Base-by-base conservation (phyloP, 1,140 invertebrate genomes). In the Venustaconcha ellipsiformis region DNA sequence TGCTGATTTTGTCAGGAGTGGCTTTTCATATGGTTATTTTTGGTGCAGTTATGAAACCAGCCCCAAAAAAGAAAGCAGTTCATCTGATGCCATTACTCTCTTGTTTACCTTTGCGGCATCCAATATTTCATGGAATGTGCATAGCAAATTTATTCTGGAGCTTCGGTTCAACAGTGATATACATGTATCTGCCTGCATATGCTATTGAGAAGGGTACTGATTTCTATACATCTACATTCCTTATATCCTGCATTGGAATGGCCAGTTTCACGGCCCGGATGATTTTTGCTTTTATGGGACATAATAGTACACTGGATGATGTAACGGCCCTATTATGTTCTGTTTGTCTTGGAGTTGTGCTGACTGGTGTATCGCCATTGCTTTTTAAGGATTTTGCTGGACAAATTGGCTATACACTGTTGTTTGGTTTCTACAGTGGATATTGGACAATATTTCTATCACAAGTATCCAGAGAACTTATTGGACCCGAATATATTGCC, bases 11-110 rank as follows among this genome's bases (percentile, higher is more conserved):
- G 11, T 93, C 95, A 0, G 96, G 96, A 14, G 89, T 96, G 13
- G 96, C 97, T 83, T 90, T 97, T 4, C 96, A 97, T 88, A 93
- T 97, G 82, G 94, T 94, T 37, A 94, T 96, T 0, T 98, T 95
- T 88, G 96, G 96, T 0, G 92, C 94, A n/a, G 14, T 86, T 12
- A 87, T 88, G 86, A 82, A 79, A 30, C 86, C 87, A 6, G 62
- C 63, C 4, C 59, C 59, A 3, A 73, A 77, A 57, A 74, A 82
- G 13, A 87, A 85, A 70, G 80, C 86, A 63, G 74, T 86, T 26
- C 76, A 68, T 37, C 77, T 88, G 37, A 72, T 85, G 59, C 86
- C 87, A 4, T 78, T 87, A 14, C 72, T 88, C 17, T 87, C 87
- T 3, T 88, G 87, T 74, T 59, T 84, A 20, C 83, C 87, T 20